Percentiles rank a stretch among this genome's conserved stretches.
phyloP scores from a whole-genome alignment of 2,888 invertebrate species.

The Macrophya alboannulata region DNA sequence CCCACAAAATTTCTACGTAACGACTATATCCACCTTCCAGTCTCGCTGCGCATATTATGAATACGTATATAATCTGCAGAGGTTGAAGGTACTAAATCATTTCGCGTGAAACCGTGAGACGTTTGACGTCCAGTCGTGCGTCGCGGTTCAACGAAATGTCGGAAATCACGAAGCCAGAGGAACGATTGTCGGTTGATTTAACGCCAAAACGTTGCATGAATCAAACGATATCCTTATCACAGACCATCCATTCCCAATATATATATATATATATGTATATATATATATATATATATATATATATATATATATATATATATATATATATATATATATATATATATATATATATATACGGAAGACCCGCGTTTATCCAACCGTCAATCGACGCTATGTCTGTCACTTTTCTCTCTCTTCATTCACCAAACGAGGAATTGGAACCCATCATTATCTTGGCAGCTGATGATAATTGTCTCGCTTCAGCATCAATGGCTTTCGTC shows the following conservation, averaged over 20 bases:
- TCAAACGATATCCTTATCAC: slow-evolving; percentile 42
- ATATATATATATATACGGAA: background rate
- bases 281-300: background rate
- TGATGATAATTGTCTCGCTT: slow-evolving; percentile 20
- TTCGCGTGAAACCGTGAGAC: slow-evolving; percentile 27
- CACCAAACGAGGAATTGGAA: background rate
- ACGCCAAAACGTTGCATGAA: slow-evolving; percentile 35
- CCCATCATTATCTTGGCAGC: background rate
- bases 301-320: background rate
- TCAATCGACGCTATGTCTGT: slow-evolving; percentile 3
- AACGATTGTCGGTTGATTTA: slow-evolving; percentile 30
- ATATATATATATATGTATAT: background rate
- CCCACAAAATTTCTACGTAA: background rate
- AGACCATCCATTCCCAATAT: slow-evolving; percentile 20
- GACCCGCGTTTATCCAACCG: slow-evolving; percentile 31
- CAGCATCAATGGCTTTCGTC: background rate
- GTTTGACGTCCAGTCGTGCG: slow-evolving; percentile 43
- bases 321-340: background rate
- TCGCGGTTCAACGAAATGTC: slow-evolving; percentile 27
- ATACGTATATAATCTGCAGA: background rate
- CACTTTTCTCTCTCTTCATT: slow-evolving; percentile 12
- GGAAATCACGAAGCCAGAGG: slow-evolving; percentile 26
- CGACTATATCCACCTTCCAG: background rate
- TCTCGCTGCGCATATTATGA: background rate
- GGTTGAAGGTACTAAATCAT: slow-evolving; percentile 40